phyloP scores from a whole-genome alignment of 1,140 invertebrate species.

The Drosophila lacertosa region DNA sequence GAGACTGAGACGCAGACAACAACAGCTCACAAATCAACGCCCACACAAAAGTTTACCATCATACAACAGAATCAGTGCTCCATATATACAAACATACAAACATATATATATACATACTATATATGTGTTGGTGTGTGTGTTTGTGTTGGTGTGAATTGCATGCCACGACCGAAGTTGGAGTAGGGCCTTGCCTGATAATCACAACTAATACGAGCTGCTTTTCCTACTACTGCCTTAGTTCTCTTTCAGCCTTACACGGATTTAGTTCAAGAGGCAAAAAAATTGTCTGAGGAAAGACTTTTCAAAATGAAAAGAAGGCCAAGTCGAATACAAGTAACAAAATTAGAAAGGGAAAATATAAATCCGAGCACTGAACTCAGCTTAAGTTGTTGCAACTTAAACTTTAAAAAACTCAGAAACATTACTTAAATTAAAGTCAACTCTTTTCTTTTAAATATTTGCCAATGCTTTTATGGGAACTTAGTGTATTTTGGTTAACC shows the following conservation, averaged over 20 bases:
- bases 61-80: slow-evolving; percentile 15
- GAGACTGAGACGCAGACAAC: slow-evolving; percentile 18
- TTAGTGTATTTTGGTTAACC: neutral
- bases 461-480: neutral
- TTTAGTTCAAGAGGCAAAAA: slow-evolving; percentile 4
- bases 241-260: slow-evolving; percentile 45
- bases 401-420: no score
- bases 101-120: slow-evolving; percentile 4
- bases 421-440: neutral
- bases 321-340: slow-evolving; percentile 12
- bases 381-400: neutral
- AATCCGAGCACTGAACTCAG: neutral
- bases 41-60: slow-evolving; percentile 55
- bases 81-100: neutral
- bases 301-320: slow-evolving; percentile 9
- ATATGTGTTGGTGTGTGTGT: no score
- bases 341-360: slow-evolving; percentile 28
- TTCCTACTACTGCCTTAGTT: slow-evolving; percentile 66
- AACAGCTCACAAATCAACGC: slow-evolving; percentile 76
- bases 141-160: neutral
- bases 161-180: slow-evolving; percentile 31
- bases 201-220: slow-evolving; percentile 67
- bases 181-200: slow-evolving; percentile 63
- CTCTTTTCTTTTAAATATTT: no score
- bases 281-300: neutral